Evolutionary conservation across 1,140 invertebrate species (phyloP).

Genomic region (Helicorthomorpha holstii): DNA sequence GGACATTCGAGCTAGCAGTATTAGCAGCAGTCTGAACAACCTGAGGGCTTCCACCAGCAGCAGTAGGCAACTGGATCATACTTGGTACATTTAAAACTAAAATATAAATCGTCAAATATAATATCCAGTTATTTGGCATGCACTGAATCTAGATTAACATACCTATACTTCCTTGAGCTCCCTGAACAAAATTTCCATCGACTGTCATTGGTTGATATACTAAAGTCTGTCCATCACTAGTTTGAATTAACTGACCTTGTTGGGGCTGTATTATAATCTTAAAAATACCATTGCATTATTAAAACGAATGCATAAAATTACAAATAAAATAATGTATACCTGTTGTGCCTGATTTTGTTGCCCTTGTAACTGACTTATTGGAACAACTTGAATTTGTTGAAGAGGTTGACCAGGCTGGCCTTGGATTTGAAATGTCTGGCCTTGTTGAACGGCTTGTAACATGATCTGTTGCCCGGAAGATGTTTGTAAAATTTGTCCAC

Average conservation of each 20-base stretch:
- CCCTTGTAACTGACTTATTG: slow-evolving; percentile 36
- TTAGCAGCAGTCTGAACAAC: slow-evolving; percentile 19
- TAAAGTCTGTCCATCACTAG: slow-evolving; percentile 80
- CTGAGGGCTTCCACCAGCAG: slow-evolving; percentile 24
- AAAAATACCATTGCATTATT: slow-evolving; percentile 6
- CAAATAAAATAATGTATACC: slow-evolving; percentile 26
- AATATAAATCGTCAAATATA: neutral
- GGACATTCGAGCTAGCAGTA: slow-evolving; percentile 30
- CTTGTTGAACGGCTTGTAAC: slow-evolving; percentile 25
- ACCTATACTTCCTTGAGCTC: slow-evolving; percentile 24
- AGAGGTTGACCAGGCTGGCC: slow-evolving; percentile 34
- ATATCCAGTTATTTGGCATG: slow-evolving; percentile 22
- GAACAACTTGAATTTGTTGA: slow-evolving; percentile 43
- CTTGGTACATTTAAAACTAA: slow-evolving; percentile 6
- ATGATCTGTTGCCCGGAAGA: slow-evolving; percentile 24
- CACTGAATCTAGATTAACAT: slow-evolving; percentile 10
- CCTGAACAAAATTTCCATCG: slow-evolving; percentile 25
- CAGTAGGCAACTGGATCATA: slow-evolving; percentile 21
- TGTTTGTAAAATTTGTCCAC: slow-evolving; percentile 28
- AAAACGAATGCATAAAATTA: neutral
- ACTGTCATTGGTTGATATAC: slow-evolving; percentile 66
- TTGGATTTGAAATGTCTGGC: slow-evolving; percentile 42
- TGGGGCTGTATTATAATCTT: slow-evolving; percentile 38
- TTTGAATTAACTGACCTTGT: slow-evolving; percentile 51
- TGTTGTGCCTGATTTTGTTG: slow-evolving; percentile 25